A percentile compares a stretch with the other conserved stretches of the same genome.
Evolutionary conservation across 2,888 invertebrate genomes (phyloP).

Genomic region (Sympetrum striolatum): DNA sequence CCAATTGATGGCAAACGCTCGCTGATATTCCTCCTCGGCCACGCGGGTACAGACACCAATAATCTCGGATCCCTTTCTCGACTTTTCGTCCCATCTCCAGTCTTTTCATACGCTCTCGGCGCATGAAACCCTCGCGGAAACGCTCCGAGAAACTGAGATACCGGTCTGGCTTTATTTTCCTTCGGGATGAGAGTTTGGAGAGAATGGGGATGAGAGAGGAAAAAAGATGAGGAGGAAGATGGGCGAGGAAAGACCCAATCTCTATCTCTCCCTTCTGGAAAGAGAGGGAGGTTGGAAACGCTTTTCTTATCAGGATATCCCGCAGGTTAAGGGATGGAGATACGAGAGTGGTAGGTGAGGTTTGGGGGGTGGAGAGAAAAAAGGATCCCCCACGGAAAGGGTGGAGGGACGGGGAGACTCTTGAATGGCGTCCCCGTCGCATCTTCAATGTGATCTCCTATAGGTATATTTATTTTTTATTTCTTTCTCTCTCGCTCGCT

Average conservation of each 20-base stretch:
- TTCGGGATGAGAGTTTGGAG: neutral
- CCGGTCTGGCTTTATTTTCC: neutral
- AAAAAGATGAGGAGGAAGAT: neutral
- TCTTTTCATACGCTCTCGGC: neutral
- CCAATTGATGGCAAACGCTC: conserved; percentile 31
- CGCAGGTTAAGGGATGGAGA: neutral
- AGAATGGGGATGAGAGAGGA: neutral
- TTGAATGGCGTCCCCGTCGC: neutral
- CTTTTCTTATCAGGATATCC: neutral
- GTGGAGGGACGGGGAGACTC: neutral
- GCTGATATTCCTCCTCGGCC: neutral
- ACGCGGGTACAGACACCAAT: neutral
- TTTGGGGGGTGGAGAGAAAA: neutral
- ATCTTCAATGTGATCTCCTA: conserved; percentile 31
- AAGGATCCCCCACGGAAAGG: neutral
- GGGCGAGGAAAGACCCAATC: neutral
- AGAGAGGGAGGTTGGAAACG: neutral
- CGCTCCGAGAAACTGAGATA: neutral
- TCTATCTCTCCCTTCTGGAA: neutral
- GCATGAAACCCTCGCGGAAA: neutral
- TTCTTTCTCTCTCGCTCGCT: neutral
- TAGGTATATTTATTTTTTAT: neutral
- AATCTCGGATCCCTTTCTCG: neutral
- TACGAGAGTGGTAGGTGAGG: neutral
- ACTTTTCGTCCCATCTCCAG: neutral